Conservation (phyloP, 2,113 vertebrate genomes). For the Thunnus maccoyii region DNA sequence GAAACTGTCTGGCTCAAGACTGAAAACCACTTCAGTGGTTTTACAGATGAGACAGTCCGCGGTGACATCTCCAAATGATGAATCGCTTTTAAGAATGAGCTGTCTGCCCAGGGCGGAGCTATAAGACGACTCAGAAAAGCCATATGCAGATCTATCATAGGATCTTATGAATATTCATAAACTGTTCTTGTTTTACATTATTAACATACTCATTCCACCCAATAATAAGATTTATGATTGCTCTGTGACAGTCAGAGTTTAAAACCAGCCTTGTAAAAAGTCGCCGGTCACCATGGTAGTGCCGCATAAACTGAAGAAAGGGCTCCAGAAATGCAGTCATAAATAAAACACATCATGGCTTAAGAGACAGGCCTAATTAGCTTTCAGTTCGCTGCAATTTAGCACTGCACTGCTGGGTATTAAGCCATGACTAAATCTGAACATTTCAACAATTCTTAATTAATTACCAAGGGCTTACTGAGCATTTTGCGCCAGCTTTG, state of each 20-base stretch:
- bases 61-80: constrained; percentile 45
- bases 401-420: constrained; percentile 60
- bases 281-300: constrained; percentile 34
- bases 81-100: constrained; percentile 49
- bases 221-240: constrained; percentile 65
- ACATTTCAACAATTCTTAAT: constrained; percentile 54
- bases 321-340: constrained; percentile 54
- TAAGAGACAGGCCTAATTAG: constrained; percentile 72
- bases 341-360: constrained; percentile 66
- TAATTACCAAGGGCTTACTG: constrained; percentile 66
- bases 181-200: constrained; percentile 69
- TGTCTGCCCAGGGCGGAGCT: constrained; percentile 26
- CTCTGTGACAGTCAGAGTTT: constrained; percentile 47
- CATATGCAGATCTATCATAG: constrained; percentile 49
- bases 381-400: constrained; percentile 67
- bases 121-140: constrained; percentile 47
- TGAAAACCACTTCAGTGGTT: constrained; percentile 37
- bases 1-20: neutral
- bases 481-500: constrained; percentile 49
- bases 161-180: constrained; percentile 74
- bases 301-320: constrained; percentile 35
- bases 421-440: constrained; percentile 63
- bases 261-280: constrained; percentile 26
- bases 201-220: constrained; percentile 64
- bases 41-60: constrained; percentile 17